Conservation (phyloP, 2,113 vertebrate species). For the Xenopus borealis region DNA sequence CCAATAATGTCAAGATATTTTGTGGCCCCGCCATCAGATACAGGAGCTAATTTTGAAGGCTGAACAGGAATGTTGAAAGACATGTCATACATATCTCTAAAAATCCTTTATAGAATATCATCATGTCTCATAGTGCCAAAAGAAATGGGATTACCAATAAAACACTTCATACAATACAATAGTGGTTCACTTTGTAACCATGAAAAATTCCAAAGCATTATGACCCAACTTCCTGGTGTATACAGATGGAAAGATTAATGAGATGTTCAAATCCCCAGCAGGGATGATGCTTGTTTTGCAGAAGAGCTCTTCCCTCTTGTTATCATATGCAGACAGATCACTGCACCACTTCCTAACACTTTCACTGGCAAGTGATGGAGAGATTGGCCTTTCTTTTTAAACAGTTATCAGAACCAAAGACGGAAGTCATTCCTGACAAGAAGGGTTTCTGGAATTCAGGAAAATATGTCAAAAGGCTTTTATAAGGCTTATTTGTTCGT, state of each 20-base stretch:
- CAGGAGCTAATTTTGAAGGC: too few species aligned
- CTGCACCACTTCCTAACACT: slow-evolving; percentile 48
- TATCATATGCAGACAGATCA: slow-evolving; percentile 57
- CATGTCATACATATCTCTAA: too few species aligned
- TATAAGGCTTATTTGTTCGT: slow-evolving; percentile 49
- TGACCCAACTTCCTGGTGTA: slow-evolving; percentile 16
- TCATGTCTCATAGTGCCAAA: too few species aligned
- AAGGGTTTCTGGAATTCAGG: slow-evolving; percentile 67
- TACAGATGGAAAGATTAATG: slow-evolving; percentile 5
- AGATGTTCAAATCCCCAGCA: not conserved
- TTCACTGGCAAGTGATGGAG: slow-evolving; percentile 10
- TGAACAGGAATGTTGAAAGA: too few species aligned
- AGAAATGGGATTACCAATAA: not conserved
- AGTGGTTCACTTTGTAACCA: too few species aligned
- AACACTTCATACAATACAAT: too few species aligned
- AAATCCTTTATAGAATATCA: too few species aligned
- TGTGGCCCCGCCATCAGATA: too few species aligned
- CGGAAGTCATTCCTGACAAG: slow-evolving; percentile 65
- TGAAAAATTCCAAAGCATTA: too few species aligned
- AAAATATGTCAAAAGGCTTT: slow-evolving; percentile 50
- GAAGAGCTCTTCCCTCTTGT: slow-evolving; percentile 46
- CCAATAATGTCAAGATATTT: too few species aligned
- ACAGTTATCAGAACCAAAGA: slow-evolving; percentile 58
- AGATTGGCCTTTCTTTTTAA: slow-evolving; percentile 36
- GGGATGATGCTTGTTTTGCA: slow-evolving; percentile 48